Evolutionary conservation across 2,888 invertebrate genomes (phyloP), one percentile per base, ranked within the genome.

Genomic region (Dusona sp.): DNA sequence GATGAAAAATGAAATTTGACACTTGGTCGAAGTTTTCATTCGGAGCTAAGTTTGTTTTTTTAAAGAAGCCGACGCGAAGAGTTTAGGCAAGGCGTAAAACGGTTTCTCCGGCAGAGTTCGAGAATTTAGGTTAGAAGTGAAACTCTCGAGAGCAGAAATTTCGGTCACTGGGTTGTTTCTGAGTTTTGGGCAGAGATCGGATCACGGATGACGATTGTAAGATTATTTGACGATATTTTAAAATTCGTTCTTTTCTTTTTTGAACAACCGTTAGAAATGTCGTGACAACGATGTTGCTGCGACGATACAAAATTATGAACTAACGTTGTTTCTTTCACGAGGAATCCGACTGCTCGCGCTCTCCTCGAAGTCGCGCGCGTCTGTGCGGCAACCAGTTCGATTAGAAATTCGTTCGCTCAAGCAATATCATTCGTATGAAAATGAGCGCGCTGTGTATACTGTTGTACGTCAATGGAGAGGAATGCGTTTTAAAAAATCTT

Each of bases 71-170:
- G 29, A 64, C 65, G 13, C 13, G 19, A 36, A 77, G 54, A 25
- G 51, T 81, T 77, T 33, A 3, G n/a, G 9, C 61, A 9, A 72
- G 51, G 42, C 61, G 48, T 81, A 36, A 61, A 84, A 86, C 75
- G 68, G 80, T 85, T 87, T 75, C 78, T 70, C 81, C 74, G 61
- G 54, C 54, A n/a, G 67, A 38, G 51, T 19, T 22, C 57, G 42
- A 68, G 90, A 91, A 94, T 93, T 92, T 91, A 93, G 94, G 94
- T 94, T 94, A 93, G 92, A 94, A 94, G 94, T 93, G 94, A 94
- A 94, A 94, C 91, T 92, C 86, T 78, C 72, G 85, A 79, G 80
- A 87, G 89, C 90, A 90, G 91, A 92, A 92, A 92, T 92, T 90
- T 90, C 91, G 91, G 91, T 90, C 90, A 91, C 89, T 89, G 87